These are phyloP conservation scores for Cacatua alba DNA, from an alignment of 2,113 vertebrate species.

Conservation along the genomic window DNA sequence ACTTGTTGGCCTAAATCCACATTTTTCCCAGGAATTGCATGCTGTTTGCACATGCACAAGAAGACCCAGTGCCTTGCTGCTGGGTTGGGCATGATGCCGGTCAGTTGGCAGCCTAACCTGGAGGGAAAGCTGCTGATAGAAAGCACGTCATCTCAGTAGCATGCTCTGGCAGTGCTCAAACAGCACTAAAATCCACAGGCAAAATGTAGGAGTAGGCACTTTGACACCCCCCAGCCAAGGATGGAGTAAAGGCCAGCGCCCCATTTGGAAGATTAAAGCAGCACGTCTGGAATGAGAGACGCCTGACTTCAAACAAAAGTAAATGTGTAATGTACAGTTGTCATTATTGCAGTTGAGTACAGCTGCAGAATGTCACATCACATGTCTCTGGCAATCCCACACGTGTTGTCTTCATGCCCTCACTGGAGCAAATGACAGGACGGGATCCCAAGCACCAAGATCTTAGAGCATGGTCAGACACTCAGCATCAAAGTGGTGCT, in stretches of 20 bases:
- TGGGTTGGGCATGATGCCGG: neutral
- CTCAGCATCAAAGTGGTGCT: neutral
- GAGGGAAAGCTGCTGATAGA: neutral
- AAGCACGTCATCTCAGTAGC: rapidly evolving
- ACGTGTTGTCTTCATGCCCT: neutral
- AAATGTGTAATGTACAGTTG: neutral
- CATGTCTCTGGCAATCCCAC: neutral
- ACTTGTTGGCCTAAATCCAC: neutral
- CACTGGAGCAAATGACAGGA: neutral
- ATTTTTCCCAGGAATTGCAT: neutral
- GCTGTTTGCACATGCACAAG: neutral
- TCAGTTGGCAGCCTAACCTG: neutral
- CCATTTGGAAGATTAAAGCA: neutral
- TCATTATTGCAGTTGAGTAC: rapidly evolving
- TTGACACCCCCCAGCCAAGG: neutral
- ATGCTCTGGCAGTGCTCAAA: neutral
- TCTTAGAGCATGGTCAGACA: neutral
- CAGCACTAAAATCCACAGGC: neutral
- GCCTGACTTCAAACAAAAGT: neutral
- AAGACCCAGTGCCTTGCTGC: neutral
- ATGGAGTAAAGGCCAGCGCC: neutral
- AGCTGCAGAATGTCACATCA: neutral
- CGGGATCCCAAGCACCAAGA: rapidly evolving
- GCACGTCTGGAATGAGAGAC: neutral
- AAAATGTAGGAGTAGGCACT: neutral